Base-by-base conservation (phyloP, 2,888 invertebrate species). In the Stenurella melanura region DNA sequence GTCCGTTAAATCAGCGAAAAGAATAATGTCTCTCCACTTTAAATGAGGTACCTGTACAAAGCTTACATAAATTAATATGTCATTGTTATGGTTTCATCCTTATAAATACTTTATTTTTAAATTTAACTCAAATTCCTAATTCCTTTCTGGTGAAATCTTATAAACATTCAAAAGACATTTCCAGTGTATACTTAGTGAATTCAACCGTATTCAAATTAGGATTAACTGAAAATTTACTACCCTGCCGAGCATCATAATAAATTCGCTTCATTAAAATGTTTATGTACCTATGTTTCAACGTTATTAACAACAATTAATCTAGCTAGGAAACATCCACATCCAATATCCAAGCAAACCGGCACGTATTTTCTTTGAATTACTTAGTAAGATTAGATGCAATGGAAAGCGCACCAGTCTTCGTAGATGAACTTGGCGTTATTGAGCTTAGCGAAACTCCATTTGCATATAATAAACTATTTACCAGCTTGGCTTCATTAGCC, bases 391-490 rank as follows among this genome's bases (percentile, higher is more conserved):
- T 75, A 77, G 77, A 75, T 68, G 77, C 75, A 70, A 64, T 69
- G 66, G 74, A 68, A n/a, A 74, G 67, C 61, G 42, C 73, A 38
- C 38, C 34, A 71, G 60, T 54, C 73, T 79, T 68, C 63, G 60
- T 68, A 75, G 78, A 77, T 76, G 77, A 78, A 79, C 78, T 77
- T 73, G 77, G 75, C 80, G 80, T 82, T 83, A 87, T 86, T 85
- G 83, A 84, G 85, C 86, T 85, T 83, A 85, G 85, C 82, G 83
- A 63, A 86, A 85, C 85, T 84, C 83, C 86, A 88, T 88, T 88
- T 88, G 87, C 87, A 88, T 88, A 87, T 87, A 87, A 87, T 88
- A 87, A 87, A 86, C 87, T 85, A 87, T 88, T 88, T 87, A 87
- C 87, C 86, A 85, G 85, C 84, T 84, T 82, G 85, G 85, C 86